A percentile compares a stretch with the other conserved stretches of the same genome.
These are phyloP conservation scores for Liasis olivaceus DNA, from an alignment of 2,797 vertebrate species.

Conservation along the genomic window DNA sequence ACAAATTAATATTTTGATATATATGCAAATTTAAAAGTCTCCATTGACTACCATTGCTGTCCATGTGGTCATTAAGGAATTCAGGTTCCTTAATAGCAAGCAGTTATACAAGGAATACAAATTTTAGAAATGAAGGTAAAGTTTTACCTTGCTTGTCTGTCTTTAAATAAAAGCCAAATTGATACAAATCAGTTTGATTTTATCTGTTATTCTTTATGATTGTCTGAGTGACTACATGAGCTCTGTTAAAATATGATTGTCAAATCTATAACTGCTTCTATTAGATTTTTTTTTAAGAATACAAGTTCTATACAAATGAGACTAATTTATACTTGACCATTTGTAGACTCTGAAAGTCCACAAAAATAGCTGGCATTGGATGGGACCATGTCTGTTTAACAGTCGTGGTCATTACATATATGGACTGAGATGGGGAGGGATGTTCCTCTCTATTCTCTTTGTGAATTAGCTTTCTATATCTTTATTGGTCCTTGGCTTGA, in stretches of 20 bases:
- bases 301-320: background rate
- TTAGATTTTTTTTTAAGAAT: background rate
- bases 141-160: background rate
- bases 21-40: background rate
- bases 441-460: background rate
- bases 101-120: background rate
- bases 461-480: background rate
- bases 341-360: too few relatives aligned
- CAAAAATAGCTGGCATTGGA: too few relatives aligned
- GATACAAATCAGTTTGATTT: too few relatives aligned
- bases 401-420: background rate
- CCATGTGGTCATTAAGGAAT: too few relatives aligned
- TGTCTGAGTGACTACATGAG: too few relatives aligned
- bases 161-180: background rate
- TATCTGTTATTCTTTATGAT: too few relatives aligned
- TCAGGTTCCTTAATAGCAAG: background rate
- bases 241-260: too few relatives aligned
- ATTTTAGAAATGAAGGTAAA: too few relatives aligned
- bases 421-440: background rate
- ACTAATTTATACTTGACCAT: background rate
- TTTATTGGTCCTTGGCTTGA: background rate
- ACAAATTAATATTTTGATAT: background rate
- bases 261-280: background rate
- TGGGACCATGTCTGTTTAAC: background rate
- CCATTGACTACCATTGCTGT: too few relatives aligned